A percentile compares a stretch with the other conserved stretches of the same genome.
phyloP scores from a whole-genome alignment of 2,797 vertebrate species.

The Sebastes kiyomatsui region DNA sequence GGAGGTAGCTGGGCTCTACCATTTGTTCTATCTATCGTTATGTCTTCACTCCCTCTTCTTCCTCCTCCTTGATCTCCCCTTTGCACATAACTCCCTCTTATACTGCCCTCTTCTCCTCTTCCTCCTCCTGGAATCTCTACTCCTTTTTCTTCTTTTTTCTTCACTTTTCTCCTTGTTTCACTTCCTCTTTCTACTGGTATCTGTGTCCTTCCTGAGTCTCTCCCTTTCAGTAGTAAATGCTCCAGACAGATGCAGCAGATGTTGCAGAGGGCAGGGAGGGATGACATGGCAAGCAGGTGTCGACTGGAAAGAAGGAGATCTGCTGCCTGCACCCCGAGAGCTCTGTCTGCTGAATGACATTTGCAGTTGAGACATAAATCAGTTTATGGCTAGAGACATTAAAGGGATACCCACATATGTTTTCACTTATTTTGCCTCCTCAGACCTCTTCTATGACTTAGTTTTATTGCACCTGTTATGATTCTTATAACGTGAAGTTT shows the following conservation, averaged over 20 bases:
- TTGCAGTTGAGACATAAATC: constrained; percentile 6
- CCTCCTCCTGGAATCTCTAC: not conserved
- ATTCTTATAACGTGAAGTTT: not conserved
- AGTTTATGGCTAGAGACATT: not conserved
- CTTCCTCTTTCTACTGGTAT: not conserved
- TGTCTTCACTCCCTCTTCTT: not conserved
- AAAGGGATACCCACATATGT: not conserved
- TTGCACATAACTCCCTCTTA: not conserved
- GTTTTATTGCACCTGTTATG: not conserved
- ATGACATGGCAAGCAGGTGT: constrained; percentile 86
- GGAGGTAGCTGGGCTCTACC: not conserved
- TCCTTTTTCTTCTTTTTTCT: not conserved
- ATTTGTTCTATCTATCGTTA: not conserved
- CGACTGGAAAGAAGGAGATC: constrained; percentile 74
- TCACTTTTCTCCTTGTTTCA: not conserved
- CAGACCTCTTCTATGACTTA: not conserved
- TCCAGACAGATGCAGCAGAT: constrained; percentile 89
- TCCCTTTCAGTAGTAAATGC: constrained; percentile 54
- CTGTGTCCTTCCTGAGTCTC: not conserved
- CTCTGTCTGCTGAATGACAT: constrained; percentile 21
- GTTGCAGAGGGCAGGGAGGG: constrained; percentile 86
- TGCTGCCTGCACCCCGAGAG: constrained; percentile 68
- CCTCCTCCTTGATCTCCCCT: not conserved
- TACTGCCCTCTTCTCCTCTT: not conserved
- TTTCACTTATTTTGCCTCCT: not conserved